Conservation (phyloP, 2,113 vertebrate genomes). For the Bungarus multicinctus region DNA sequence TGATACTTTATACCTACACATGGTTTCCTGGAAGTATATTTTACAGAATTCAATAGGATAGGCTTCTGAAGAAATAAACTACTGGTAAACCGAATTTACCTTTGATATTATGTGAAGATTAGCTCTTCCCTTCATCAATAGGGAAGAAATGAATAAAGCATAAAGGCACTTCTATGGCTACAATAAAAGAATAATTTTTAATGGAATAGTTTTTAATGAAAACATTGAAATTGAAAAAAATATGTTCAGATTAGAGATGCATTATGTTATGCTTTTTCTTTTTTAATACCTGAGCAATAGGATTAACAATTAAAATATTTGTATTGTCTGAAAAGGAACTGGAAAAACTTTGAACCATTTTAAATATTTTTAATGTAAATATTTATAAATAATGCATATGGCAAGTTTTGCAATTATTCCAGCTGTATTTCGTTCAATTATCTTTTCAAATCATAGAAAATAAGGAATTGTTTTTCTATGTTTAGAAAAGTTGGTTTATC, state of each 20-base stretch:
- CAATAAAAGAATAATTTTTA: not conserved
- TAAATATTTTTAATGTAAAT: not conserved
- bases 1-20: not conserved
- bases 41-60: not conserved
- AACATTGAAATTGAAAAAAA: not conserved
- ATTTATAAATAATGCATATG: not conserved
- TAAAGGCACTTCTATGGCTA: not conserved
- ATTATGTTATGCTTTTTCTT: not conserved
- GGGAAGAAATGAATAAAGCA: not conserved
- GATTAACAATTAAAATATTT: not conserved
- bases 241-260: not conserved
- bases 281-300: not conserved
- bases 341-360: not conserved
- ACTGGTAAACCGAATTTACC: not conserved
- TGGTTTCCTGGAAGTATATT: not conserved
- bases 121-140: not conserved
- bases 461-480: not conserved
- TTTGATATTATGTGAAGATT: not conserved
- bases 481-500: not conserved
- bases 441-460: not conserved
- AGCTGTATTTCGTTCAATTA: not conserved
- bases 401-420: not conserved
- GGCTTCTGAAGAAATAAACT: not conserved
- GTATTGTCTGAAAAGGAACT: not conserved
- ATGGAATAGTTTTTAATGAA: not conserved